Conservation (phyloP, 2,888 invertebrate genomes). For the Catonia carolina region DNA sequence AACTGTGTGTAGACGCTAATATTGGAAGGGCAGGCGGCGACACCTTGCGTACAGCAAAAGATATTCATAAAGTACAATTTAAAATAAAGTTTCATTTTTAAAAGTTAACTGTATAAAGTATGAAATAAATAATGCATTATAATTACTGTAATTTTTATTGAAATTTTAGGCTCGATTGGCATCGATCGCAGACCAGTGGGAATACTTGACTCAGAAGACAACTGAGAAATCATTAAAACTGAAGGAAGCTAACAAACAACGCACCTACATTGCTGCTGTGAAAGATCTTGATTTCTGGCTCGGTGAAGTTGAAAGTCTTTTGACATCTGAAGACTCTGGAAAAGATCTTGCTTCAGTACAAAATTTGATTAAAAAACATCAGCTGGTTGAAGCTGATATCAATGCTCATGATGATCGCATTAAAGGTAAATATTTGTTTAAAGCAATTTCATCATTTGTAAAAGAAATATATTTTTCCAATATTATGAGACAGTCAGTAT, state of each 20-base stretch:
- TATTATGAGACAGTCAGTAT: no score
- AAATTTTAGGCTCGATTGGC: slow-evolving; percentile 61
- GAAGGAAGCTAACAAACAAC: slow-evolving; percentile 98
- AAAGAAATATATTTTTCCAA: no score
- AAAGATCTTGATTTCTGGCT: slow-evolving; percentile 99
- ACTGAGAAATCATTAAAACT: slow-evolving; percentile 96
- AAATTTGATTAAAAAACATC: slow-evolving; percentile 97
- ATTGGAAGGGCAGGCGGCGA: no score
- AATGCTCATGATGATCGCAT: slow-evolving; percentile 93
- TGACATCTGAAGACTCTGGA: slow-evolving; percentile 94
- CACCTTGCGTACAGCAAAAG: no score
- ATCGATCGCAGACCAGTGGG: slow-evolving; percentile 98
- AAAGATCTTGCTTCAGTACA: slow-evolving; percentile 98
- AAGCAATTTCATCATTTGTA: no score
- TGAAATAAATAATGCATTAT: no score
- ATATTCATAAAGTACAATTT: no score
- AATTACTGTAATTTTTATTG: not conserved
- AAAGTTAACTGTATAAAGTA: no score
- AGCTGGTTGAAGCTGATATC: slow-evolving; percentile 96
- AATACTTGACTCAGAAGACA: slow-evolving; percentile 94
- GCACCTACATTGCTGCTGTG: slow-evolving; percentile 98
- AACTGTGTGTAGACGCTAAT: no score
- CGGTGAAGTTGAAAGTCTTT: slow-evolving; percentile 93
- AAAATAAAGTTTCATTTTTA: no score
- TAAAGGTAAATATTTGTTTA: slow-evolving; percentile 49